Base-by-base conservation (phyloP, 1,140 invertebrate species). In the Heliconius hermathena region DNA sequence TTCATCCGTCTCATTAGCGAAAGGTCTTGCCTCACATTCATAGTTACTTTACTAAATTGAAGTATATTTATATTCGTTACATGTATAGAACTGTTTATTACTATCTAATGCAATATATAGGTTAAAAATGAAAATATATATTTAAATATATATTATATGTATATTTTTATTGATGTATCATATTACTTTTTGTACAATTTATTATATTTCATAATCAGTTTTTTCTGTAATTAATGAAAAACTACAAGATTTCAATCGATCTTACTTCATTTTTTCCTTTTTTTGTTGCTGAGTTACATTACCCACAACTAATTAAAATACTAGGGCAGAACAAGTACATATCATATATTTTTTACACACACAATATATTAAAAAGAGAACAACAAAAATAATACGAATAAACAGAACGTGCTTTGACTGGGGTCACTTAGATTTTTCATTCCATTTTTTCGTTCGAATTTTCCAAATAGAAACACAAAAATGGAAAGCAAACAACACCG, bases 391-490 rank as follows among this genome's bases (percentile, higher is more conserved):
- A 76, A 57, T 36, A 72, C 57, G 81, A 81, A 82, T 73, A 83
- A 84, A 82, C 54, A 36, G 79, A 81, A 85, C 85, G 85, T 87
- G 85, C 84, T 83, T 85, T 73, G 70, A 77, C 74, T 57, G 60
- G 66, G 76, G 81, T 78, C 76, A 74, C 82, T 83, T 83, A 78
- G 83, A 81, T 80, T 87, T 87, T 87, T 73, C 81, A 84, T 83
- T 85, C 84, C 84, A 82, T 88, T 84, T 86, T 81, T 66, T 77
- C 72, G 80, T 77, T 74, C 49, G 79, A 84, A 82, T 84, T 82
- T 85, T 81, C 82, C 82, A 84, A 87, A 88, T 88, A 88, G 79
- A 86, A 89, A 90, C 90, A 92, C 92, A 93, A 93, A 93, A 93
- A 93, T 92, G 89, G 84, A 88, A 85, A 81, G 85, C 87, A 93